phyloP scores from a whole-genome alignment of 1,140 invertebrate species.

The Cyphomyrmex costatus region DNA sequence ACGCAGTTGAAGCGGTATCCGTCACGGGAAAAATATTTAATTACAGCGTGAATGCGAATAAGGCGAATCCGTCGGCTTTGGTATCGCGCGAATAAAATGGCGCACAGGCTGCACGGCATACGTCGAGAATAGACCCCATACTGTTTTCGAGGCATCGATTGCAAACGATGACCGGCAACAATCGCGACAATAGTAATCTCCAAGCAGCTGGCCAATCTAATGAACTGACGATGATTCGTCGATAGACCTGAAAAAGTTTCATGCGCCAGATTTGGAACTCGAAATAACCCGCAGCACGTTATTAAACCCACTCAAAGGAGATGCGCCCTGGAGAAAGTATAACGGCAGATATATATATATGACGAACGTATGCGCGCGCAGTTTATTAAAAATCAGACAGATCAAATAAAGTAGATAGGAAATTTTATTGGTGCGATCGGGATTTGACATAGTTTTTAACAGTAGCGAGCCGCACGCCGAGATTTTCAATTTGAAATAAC shows the following conservation, averaged over 20 bases:
- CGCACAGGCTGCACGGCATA: conserved; percentile 13
- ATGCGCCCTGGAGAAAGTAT: conserved; percentile 27
- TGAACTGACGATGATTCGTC: conserved; percentile 75
- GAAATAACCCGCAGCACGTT: conserved; percentile 54
- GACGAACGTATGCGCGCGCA: conserved; percentile 8
- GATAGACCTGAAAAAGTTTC: conserved; percentile 58
- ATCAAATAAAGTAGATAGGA: conserved; percentile 40
- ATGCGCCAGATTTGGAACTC: conserved; percentile 42
- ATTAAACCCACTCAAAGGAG: conserved; percentile 57
- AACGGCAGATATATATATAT: conserved; percentile 21
- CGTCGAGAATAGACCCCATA: conserved; percentile 62
- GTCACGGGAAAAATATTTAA: conserved; percentile 58
- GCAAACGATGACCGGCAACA: conserved; percentile 76
- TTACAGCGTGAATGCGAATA: conserved; percentile 57
- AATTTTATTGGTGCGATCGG: conserved; percentile 12
- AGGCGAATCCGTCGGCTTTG: conserved; percentile 44
- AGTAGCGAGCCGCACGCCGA: background rate
- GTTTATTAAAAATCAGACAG: conserved; percentile 41
- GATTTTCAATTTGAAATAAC: conserved; percentile 54
- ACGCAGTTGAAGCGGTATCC: conserved; percentile 18
- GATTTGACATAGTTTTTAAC: conserved; percentile 50
- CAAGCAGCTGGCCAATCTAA: conserved; percentile 70
- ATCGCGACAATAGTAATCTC: conserved; percentile 72
- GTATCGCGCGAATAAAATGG: conserved; percentile 63
- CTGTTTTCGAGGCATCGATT: conserved; percentile 73